These are phyloP conservation scores for Sebastes oblongus DNA, from an alignment of 2,797 vertebrate species.

Conservation along the genomic window DNA sequence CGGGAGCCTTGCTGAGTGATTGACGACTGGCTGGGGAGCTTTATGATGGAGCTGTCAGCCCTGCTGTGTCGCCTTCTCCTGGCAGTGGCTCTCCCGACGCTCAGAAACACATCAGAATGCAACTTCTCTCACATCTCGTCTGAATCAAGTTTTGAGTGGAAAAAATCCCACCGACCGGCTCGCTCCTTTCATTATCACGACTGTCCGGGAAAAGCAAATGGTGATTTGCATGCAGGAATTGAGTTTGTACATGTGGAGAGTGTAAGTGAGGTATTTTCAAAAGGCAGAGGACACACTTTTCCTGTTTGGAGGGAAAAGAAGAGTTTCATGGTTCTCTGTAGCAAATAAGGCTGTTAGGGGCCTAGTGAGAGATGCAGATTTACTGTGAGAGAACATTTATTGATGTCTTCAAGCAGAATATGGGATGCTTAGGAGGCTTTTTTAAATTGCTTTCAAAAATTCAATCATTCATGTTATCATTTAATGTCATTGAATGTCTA, in stretches of 20 bases:
- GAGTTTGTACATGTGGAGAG: background rate
- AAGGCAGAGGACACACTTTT: background rate
- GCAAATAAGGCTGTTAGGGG: background rate
- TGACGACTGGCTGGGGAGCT: conserved; percentile 73
- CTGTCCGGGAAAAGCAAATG: conserved; percentile 27
- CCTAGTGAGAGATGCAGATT: background rate
- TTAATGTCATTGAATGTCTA: background rate
- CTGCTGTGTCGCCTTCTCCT: conserved; percentile 72
- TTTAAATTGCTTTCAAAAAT: background rate
- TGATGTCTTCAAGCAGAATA: background rate
- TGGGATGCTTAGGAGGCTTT: background rate
- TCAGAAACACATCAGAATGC: conserved; percentile 64
- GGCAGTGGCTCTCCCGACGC: conserved; percentile 69
- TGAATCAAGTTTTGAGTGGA: conserved; percentile 57
- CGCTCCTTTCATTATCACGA: conserved; percentile 7
- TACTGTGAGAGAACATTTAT: background rate
- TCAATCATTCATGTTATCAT: background rate
- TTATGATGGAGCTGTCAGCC: conserved; percentile 80
- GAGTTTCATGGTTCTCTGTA: background rate
- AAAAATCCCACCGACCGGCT: conserved; percentile 36
- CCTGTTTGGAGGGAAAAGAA: background rate
- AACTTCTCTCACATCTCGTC: conserved; percentile 58
- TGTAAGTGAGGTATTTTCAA: conserved; percentile 7
- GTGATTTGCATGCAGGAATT: conserved; percentile 24
- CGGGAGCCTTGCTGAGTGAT: conserved; percentile 73